Percentiles rank a stretch among this genome's conserved stretches.
Conservation (phyloP, 2,113 vertebrate genomes). For the Cebidichthys violaceus region DNA sequence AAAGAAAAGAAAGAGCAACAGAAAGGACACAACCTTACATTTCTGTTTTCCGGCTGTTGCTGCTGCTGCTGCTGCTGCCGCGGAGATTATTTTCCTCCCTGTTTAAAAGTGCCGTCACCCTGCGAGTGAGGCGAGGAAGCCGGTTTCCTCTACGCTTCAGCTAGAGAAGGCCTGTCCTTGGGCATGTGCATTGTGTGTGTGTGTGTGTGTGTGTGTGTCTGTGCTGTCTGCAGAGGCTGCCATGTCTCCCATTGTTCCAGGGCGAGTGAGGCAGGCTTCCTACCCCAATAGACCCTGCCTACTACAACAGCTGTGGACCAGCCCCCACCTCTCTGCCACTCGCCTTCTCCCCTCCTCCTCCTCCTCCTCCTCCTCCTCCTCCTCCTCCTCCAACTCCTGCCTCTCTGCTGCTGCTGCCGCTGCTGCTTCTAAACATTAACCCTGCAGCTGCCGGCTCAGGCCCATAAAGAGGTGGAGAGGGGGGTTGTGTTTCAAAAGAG, state of each 20-base stretch:
- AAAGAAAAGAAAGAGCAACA: background rate
- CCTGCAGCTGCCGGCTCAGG: slow-evolving; percentile 77
- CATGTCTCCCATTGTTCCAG: slow-evolving; percentile 84
- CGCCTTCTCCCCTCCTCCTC: slow-evolving; percentile 60
- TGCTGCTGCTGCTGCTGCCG: slow-evolving; percentile 32
- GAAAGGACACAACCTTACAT: slow-evolving; percentile 68
- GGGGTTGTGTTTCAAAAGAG: slow-evolving; percentile 72
- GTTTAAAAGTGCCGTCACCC: slow-evolving; percentile 47
- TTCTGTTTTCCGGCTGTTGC: slow-evolving; percentile 53
- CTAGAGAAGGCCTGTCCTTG: slow-evolving; percentile 65
- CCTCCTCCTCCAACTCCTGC: slow-evolving; percentile 60
- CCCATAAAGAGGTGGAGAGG: slow-evolving; percentile 59
- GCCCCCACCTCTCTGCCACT: slow-evolving; percentile 79
- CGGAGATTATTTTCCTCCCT: slow-evolving; percentile 34
- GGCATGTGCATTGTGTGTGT: slow-evolving; percentile 65
- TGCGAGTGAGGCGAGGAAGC: slow-evolving; percentile 53
- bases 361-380: slow-evolving; percentile 55
- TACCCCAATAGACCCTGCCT: slow-evolving; percentile 79
- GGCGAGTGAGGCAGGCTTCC: slow-evolving; percentile 77
- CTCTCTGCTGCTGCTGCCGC: slow-evolving; percentile 66
- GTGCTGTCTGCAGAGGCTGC: slow-evolving; percentile 76
- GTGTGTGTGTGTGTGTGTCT: slow-evolving; percentile 70
- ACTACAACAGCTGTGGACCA: slow-evolving; percentile 85
- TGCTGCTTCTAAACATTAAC: slow-evolving; percentile 83
- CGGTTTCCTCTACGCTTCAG: slow-evolving; percentile 63